Percentiles rank a stretch among this genome's conserved stretches.
These are phyloP conservation scores for Neodiprion virginianus DNA, from an alignment of 1,140 invertebrate species.

Conservation along the genomic window DNA sequence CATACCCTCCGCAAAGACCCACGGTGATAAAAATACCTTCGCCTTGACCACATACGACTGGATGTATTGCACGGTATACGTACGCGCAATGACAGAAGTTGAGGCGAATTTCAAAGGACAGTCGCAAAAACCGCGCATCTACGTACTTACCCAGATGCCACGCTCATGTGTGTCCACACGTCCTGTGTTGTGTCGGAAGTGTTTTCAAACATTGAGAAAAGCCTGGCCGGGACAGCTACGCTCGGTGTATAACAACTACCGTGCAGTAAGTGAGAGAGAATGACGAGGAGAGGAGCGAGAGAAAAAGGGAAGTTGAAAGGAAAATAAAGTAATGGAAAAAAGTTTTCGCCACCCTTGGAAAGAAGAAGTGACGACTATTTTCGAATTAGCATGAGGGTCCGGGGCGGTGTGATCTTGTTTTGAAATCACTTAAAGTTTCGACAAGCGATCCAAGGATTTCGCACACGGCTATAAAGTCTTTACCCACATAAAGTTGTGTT, in stretches of 20 bases:
- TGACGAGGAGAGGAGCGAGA: not conserved
- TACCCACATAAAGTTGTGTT: not conserved
- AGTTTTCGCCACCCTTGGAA: not conserved
- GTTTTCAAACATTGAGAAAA: conserved; percentile 1
- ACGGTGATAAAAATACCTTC: not conserved
- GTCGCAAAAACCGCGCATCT: not conserved
- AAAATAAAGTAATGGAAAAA: not conserved
- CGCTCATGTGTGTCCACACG: not conserved
- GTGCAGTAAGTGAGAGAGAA: too few relatives aligned
- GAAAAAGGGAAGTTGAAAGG: not conserved
- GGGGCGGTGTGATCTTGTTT: not conserved
- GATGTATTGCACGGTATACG: too few relatives aligned
- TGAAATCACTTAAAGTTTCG: conserved; percentile 1
- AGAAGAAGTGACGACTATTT: not conserved
- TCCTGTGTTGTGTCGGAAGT: not conserved
- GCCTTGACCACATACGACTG: too few relatives aligned
- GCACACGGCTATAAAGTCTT: not conserved
- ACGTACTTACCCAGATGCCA: too few relatives aligned
- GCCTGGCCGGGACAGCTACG: not conserved
- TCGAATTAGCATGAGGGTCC: not conserved
- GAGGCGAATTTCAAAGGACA: not conserved
- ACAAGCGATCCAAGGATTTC: not conserved
- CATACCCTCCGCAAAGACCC: too few relatives aligned
- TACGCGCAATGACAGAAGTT: not conserved
- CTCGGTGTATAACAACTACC: too few relatives aligned